Evolutionary conservation across 2,888 invertebrate species (phyloP).

Genomic region (Sabatieria punctata): DNA sequence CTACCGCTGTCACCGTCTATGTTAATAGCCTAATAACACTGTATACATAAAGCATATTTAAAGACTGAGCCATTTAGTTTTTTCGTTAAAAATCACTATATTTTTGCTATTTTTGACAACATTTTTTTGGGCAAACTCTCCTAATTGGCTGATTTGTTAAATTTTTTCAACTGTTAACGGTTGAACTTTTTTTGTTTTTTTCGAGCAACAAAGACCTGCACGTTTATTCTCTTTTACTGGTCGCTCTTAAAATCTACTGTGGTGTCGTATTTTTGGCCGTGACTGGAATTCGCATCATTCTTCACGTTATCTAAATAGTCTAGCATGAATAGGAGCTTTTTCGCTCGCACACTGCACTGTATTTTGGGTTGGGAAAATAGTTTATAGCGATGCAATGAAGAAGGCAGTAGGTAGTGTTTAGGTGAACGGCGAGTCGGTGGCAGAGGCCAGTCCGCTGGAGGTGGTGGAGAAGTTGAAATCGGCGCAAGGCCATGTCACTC

Average conservation of each 20-base stretch:
- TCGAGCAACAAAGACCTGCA: no score
- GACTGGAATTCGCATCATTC: neutral
- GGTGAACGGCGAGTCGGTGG: conserved; percentile 21
- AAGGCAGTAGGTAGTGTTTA: no score
- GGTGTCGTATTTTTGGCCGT: no score
- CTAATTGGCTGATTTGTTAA: neutral
- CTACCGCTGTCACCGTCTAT: no score
- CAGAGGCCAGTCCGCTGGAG: conserved; percentile 17
- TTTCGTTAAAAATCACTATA: no score
- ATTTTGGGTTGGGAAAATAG: no score
- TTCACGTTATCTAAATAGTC: conserved; percentile 15
- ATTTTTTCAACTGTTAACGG: neutral
- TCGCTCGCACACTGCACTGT: no score
- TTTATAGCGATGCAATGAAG: neutral
- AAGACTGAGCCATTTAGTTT: neutral
- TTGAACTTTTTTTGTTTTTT: neutral
- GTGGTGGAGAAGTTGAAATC: conserved; percentile 26
- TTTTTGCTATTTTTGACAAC: neutral
- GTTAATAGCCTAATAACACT: no score
- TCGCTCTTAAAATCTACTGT: no score
- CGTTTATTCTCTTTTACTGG: no score
- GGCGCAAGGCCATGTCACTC: conserved; percentile 9
- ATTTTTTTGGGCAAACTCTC: conserved; percentile 10
- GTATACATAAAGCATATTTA: no score
- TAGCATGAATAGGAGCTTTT: no score